These are phyloP conservation scores for Aradophagus sp. DNA, from an alignment of 1,140 invertebrate genomes.

Conservation along the genomic window DNA sequence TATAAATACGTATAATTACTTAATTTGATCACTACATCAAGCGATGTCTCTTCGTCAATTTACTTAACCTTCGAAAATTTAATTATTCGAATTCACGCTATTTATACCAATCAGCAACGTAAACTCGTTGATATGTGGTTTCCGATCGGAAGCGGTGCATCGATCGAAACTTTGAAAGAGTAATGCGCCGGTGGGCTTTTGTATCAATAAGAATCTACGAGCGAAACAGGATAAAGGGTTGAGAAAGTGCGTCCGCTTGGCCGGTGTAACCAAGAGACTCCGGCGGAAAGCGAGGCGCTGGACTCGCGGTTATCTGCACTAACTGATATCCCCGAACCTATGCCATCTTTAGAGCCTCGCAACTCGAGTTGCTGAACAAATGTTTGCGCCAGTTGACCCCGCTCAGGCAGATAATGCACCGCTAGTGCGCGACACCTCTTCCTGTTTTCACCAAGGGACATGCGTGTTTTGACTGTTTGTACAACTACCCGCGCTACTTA, in stretches of 20 bases:
- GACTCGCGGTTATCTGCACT: conserved; percentile 65
- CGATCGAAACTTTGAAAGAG: conserved; percentile 9
- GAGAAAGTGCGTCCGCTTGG: conserved; percentile 21
- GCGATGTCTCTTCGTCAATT: neutral
- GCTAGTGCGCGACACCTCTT: conserved; percentile 59
- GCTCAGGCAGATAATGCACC: conserved; percentile 44
- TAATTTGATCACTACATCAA: neutral
- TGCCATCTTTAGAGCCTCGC: conserved; percentile 54
- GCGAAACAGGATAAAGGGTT: conserved; percentile 18
- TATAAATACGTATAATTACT: conserved; percentile 2
- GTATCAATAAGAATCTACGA: conserved; percentile 51
- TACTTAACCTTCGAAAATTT: conserved; percentile 6
- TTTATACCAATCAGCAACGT: conserved; percentile 15
- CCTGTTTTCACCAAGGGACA: conserved; percentile 59
- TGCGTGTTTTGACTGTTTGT: conserved; percentile 50
- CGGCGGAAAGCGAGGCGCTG: conserved; percentile 43
- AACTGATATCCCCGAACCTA: conserved; percentile 61
- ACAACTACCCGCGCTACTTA: conserved; percentile 39
- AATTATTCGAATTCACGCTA: conserved; percentile 19
- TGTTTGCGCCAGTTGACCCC: conserved; percentile 63
- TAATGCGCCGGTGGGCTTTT: conserved; percentile 51
- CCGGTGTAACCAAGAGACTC: conserved; percentile 41
- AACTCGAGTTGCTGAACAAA: conserved; percentile 61
- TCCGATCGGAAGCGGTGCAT: conserved; percentile 17
- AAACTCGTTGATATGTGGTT: conserved; percentile 13